Base-by-base conservation (phyloP, 2,888 invertebrate species). In the Ophioninae sp. region DNA sequence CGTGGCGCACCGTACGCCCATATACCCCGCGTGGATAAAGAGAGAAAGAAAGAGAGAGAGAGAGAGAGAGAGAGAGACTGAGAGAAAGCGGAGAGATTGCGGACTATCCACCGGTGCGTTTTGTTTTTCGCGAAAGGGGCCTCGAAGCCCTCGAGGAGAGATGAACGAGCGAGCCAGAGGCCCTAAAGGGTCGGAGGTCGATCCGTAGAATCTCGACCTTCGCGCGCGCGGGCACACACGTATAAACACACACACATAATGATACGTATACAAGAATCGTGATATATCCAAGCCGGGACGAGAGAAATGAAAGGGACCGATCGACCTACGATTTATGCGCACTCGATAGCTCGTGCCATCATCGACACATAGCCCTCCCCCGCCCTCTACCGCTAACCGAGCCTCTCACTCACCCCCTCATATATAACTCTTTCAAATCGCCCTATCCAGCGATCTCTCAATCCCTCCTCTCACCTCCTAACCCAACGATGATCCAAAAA, bases 1-100 rank as follows among this genome's bases (percentile, higher is more conserved):
- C 91, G 92, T 92, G 92, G 92, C 92, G 91, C 91, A 91, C 88
- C 88, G 89, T 90, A 91, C 92, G 91, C 91, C 91, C 90, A 89
- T 89, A 79, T 68, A 79, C 87, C 72, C 87, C 73, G 87, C 86
- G 82, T 81, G 76, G 76, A 67, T 57, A 73, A 61, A 23, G 73
- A 72, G 70, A 70, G 75, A 20, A 20, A 56, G 77, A 61, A 65
- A 82, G 81, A 75, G 85, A 83, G 84, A 77, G 82, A 81, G 81
- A 85, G 80, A 81, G 76, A 85, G 79, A 68, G 23, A 75, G 72
- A 79, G 65, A 56, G 70, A 75, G 74, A 64, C 84, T 84, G 82
- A 76, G 86, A 39, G 59, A 23, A 61, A 70, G 57, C 13, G 37
- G 8, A 41, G 70, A 78, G 82, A 76, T 81, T 82, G 68, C 70